A percentile compares a stretch with the other conserved stretches of the same genome.
Evolutionary conservation across 2,113 vertebrate species (phyloP).

Genomic region (Corythaeola cristata): DNA sequence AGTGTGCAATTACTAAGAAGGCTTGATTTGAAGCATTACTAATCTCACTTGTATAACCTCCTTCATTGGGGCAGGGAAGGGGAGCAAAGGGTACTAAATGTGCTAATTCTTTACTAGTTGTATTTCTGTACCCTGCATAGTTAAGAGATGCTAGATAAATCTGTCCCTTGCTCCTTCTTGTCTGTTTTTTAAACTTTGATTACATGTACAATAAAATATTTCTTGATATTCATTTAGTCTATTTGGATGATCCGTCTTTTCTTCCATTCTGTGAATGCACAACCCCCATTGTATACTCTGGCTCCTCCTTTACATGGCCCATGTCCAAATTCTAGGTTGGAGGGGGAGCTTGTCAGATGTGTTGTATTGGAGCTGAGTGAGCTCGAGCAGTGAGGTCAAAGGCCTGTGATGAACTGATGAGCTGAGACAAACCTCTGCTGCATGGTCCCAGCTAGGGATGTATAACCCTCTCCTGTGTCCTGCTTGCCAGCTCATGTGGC

Average conservation of each 20-base stretch:
- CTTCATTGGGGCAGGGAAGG: conserved; percentile 32
- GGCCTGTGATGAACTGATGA: background rate
- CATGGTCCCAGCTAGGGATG: background rate
- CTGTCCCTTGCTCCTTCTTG: conserved; percentile 53
- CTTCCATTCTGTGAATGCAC: background rate
- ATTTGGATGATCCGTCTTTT: conserved; percentile 7
- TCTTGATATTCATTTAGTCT: conserved; percentile 68
- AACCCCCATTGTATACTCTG: background rate
- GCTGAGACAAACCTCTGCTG: background rate
- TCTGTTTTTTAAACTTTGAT: conserved; percentile 66
- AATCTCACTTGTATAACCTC: conserved; percentile 1
- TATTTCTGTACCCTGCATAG: conserved; percentile 60
- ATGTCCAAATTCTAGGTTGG: background rate
- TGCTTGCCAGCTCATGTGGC: background rate
- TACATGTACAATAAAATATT: conserved; percentile 77
- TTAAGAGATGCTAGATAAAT: conserved; percentile 48
- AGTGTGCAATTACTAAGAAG: conserved; percentile 47
- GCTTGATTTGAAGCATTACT: conserved; percentile 55
- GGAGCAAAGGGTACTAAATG: conserved; percentile 51
- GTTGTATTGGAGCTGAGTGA: background rate
- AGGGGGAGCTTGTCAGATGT: background rate
- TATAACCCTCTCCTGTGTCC: background rate
- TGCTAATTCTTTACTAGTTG: conserved; percentile 43
- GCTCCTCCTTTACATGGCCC: background rate
- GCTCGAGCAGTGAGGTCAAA: background rate